Evolutionary conservation across 2,113 vertebrate genomes (phyloP), one percentile per base, ranked within the genome.

Genomic region (Indicator indicator): DNA sequence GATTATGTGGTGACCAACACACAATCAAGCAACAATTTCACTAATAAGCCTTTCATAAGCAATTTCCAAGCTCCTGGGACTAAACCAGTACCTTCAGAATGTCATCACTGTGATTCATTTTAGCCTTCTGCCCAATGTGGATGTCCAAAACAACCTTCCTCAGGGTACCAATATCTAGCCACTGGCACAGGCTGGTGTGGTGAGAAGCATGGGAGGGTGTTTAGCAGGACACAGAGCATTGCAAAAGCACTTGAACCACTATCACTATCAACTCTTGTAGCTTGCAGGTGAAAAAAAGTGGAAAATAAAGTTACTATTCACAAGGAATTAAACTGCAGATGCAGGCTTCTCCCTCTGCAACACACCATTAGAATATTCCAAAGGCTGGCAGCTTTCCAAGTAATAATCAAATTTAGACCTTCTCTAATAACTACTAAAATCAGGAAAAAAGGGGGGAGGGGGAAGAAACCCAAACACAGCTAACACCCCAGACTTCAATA

Each of bases 131-230:
- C 44, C 10, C 15, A 1, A 16, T 5, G 9, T 2, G 0, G 2
- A 7, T 1, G 7, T 3, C 19, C 70, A 28, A 79, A 56, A 9
- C 11, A 42, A 36, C 55, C 10, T 72, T 23, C 48, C 13, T 9
- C 9, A 5, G 40, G 48, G 33, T 17, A 48, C 10, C 2, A 4
- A 21, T 3, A 23, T 2, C 16, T 5, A 50, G 8, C 59, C 21
- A 9, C 1, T 2, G 15, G 12, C 30, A 6, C 0, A 3, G 17
- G n/a, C 55, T 3, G 24, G 27, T 0, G 7, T 0, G 10, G 3
- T 2, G 17, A 48, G 68, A 48, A 78, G 50, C 3, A 0, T 0
- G 6, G 3, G 9, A 48, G 4, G 26, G 24, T 24, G 11, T 0
- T 44, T 13, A 60, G 7, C 79, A 60, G 69, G 70, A 30, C 73